phyloP scores from a whole-genome alignment of 2,888 invertebrate species.

The Scaptomyza cyrtandrae region DNA sequence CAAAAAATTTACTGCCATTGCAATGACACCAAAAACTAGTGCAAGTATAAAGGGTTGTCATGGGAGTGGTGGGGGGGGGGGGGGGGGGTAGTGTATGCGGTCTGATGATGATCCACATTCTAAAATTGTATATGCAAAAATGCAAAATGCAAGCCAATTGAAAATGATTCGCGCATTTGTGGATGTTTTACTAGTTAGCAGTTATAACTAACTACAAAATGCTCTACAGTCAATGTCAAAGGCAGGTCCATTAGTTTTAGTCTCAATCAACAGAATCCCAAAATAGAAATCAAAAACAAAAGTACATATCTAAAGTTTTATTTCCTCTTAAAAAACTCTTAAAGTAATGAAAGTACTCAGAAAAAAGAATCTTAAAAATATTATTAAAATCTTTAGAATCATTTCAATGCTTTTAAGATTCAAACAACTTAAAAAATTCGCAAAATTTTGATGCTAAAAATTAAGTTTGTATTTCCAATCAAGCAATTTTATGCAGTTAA shows the following conservation, averaged over 20 bases:
- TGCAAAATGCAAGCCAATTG: constrained; percentile 71
- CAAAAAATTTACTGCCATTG: constrained; percentile 42
- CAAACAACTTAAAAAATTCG: too few species aligned
- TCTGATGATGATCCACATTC: constrained; percentile 61
- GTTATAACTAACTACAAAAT: constrained; percentile 24
- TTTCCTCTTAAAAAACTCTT: too few species aligned
- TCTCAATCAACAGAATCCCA: background rate
- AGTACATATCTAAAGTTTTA: too few species aligned
- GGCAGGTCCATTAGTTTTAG: constrained; percentile 23
- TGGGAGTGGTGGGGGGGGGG: too few species aligned
- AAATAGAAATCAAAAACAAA: background rate
- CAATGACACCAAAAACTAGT: constrained; percentile 39
- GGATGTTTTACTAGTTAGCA: constrained; percentile 31
- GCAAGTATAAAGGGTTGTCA: background rate
- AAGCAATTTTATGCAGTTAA: background rate
- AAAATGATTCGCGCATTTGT: constrained; percentile 64
- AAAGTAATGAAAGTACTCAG: too few species aligned
- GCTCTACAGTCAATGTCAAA: constrained; percentile 61
- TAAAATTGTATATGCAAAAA: constrained; percentile 59
- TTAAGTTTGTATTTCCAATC: background rate
- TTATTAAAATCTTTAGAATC: too few species aligned
- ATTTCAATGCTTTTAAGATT: too few species aligned
- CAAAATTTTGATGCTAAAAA: too few species aligned
- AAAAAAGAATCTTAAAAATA: too few species aligned
- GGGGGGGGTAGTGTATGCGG: background rate